Conservation (phyloP, 2,113 vertebrate genomes). For the Trematomus loennbergii region DNA sequence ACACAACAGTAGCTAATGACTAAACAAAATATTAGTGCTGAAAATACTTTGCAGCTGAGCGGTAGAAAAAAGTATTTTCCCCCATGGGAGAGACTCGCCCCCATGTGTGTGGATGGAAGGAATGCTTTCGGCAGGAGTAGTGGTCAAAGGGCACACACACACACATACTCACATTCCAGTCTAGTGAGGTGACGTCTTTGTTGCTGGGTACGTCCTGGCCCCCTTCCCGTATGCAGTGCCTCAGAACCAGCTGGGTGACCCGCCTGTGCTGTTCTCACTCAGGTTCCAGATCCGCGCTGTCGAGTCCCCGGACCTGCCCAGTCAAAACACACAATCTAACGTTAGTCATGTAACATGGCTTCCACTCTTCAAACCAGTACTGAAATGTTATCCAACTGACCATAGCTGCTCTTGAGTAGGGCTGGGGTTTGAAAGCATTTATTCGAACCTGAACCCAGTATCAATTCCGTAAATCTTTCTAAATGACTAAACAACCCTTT, state of each 20-base stretch:
- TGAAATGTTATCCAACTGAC: slow-evolving; percentile 46
- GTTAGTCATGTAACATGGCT: slow-evolving; percentile 9
- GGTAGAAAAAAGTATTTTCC: not conserved
- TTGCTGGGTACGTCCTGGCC: slow-evolving; percentile 99
- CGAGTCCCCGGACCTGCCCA: slow-evolving; percentile 90
- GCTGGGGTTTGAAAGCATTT: slow-evolving; percentile 50
- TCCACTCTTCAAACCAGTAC: slow-evolving; percentile 18
- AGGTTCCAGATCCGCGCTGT: slow-evolving; percentile 99
- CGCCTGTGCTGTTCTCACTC: slow-evolving; percentile 94
- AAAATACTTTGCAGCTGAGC: slow-evolving; percentile 21
- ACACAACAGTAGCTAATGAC: not conserved
- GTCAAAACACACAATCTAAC: not conserved
- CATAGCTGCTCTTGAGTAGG: slow-evolving; percentile 48
- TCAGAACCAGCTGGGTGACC: slow-evolving; percentile 96
- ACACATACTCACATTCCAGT: slow-evolving; percentile 93
- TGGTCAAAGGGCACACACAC: slow-evolving; percentile 15
- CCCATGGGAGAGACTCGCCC: slow-evolving; percentile 21
- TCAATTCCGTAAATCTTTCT: slow-evolving; percentile 51
- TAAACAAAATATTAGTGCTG: slow-evolving; percentile 2
- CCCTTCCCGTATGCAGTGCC: slow-evolving; percentile 98
- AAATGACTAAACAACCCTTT: slow-evolving; percentile 40
- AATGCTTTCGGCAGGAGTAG: slow-evolving; percentile 40
- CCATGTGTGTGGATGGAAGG: slow-evolving; percentile 38
- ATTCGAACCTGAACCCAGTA: slow-evolving; percentile 43
- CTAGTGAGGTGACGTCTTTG: slow-evolving; percentile 98